Percentiles rank a stretch among this genome's conserved stretches.
These are phyloP conservation scores for Brachymystax lenok DNA, from an alignment of 2,797 vertebrate species.

Conservation along the genomic window DNA sequence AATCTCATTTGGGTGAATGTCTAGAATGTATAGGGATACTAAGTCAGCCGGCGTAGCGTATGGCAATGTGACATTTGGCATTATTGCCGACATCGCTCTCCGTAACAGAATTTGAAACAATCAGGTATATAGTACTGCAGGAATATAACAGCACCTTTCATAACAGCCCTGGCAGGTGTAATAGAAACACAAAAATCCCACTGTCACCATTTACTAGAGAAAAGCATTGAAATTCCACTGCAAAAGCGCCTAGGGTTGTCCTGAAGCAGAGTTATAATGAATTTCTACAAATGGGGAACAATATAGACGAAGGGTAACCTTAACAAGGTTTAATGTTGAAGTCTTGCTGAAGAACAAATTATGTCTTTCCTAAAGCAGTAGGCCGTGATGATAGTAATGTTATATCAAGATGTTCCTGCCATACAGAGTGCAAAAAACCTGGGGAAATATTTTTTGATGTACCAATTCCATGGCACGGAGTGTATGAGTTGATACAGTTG, in stretches of 20 bases:
- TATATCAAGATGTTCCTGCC: neutral
- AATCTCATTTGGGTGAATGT: conserved; percentile 51
- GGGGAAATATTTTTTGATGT: no score
- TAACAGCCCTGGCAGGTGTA: conserved; percentile 10
- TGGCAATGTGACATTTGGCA: conserved; percentile 43
- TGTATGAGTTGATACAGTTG: no score
- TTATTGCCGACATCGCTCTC: conserved; percentile 43
- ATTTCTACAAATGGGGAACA: neutral
- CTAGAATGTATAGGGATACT: conserved; percentile 26
- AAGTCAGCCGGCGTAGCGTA: conserved; percentile 46
- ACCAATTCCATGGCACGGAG: no score
- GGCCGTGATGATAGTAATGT: neutral
- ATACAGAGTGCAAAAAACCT: no score
- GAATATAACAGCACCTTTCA: conserved; percentile 52
- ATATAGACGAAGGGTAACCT: neutral
- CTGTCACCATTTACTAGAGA: neutral
- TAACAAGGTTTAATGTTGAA: neutral
- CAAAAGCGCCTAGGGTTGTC: neutral
- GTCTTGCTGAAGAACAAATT: neutral
- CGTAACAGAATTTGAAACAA: conserved; percentile 50
- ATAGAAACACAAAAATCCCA: neutral
- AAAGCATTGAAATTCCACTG: neutral
- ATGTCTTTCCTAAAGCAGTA: neutral
- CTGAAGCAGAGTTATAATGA: neutral
- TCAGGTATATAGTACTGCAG: conserved; percentile 41